Evolutionary conservation across 2,797 vertebrate genomes (phyloP), one percentile per base, ranked within the genome.

Genomic region (Ibycter americanus): DNA sequence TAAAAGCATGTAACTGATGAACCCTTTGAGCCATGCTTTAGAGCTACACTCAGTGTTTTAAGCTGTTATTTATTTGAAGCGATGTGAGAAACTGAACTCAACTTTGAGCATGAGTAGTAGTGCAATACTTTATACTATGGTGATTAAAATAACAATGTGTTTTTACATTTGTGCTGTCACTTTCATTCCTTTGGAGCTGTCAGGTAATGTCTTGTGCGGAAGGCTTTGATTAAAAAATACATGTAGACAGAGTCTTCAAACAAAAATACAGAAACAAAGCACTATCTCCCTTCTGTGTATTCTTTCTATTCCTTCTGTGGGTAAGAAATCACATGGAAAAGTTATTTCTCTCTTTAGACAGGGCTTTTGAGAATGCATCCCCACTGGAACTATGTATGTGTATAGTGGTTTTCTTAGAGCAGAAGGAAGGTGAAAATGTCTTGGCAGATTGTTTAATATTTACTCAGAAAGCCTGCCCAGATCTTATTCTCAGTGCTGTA

Each of bases 381-480:
- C 44, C 31, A 54, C 8, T 46, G 58, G n/a, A n/a, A 59, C 13
- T 76, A 7, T 42, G 6, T 23, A 12, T 27, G 14, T 47, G 8
- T 38, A 52, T 38, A 78, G 27, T 13, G 15, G 11, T 49, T 90
- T 92, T 87, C 31, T 88, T 59, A 73, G 21, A 81, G 49, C 23
- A 94, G 52, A 67, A 47, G 12, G 40, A 86, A 78, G 22, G 61
- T 81, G 61, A 78, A 94, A 85, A 88, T 61, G 0, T 78, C 63
- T 88, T 74, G n/a, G 13, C 38, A 88, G 36, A 38, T 21, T 55
- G 12, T 70, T 83, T 71, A 74, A 59, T 59, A 74, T 89, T 93
- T 89, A 74, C 44, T 58, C 27, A 63, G 38, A 67, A 17, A 83
- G 1, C 8, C 11, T 90, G 11, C 46, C 23, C 12, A 25, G 1